A percentile compares a stretch with the other conserved stretches of the same genome.
Conservation (phyloP, 2,888 invertebrate genomes). For the Sipha maydis region DNA sequence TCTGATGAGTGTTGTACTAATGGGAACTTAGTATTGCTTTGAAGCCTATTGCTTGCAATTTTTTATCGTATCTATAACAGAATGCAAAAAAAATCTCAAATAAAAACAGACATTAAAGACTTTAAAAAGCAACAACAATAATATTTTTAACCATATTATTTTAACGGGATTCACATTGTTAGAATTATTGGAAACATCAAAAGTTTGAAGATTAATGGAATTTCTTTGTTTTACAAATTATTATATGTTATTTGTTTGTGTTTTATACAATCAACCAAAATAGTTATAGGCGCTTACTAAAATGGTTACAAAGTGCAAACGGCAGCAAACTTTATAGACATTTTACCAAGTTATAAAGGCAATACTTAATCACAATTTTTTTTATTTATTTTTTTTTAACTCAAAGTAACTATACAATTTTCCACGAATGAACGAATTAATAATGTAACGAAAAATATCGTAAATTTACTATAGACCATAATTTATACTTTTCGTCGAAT, state of each 20-base stretch:
- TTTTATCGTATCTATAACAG: not conserved
- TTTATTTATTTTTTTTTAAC: no score
- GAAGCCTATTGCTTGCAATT: conserved; percentile 9
- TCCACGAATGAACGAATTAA: not conserved
- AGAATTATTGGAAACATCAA: not conserved
- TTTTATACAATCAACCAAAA: not conserved
- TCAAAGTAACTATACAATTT: no score
- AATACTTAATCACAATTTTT: no score
- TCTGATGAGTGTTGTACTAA: not conserved
- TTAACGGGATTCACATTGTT: not conserved
- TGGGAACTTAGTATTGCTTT: not conserved
- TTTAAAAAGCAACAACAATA: not conserved
- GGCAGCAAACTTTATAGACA: no score
- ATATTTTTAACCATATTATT: not conserved
- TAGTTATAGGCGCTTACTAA: not conserved
- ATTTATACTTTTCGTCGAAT: not conserved
- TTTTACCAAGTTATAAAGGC: no score
- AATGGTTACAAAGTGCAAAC: no score
- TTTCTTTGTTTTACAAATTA: not conserved
- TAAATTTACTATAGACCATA: not conserved
- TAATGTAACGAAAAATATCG: not conserved
- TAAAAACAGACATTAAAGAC: not conserved
- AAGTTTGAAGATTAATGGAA: not conserved
- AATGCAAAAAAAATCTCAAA: not conserved
- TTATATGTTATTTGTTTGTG: not conserved